A percentile compares a stretch with the other conserved stretches of the same genome.
Evolutionary conservation across 2,113 vertebrate genomes (phyloP).

Genomic region (Charadrius vociferus): DNA sequence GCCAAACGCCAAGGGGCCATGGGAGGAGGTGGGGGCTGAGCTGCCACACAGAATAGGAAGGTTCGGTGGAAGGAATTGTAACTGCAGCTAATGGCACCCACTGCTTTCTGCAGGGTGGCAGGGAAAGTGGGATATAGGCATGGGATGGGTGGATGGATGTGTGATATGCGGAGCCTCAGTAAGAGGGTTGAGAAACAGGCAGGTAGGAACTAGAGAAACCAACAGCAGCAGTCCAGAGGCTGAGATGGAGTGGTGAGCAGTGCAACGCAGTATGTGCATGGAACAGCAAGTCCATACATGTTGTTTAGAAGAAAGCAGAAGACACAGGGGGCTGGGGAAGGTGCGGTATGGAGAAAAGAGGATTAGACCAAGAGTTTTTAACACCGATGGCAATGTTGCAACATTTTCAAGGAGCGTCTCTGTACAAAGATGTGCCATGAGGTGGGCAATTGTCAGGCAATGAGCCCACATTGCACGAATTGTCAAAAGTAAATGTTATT

Average conservation of each 20-base stretch:
- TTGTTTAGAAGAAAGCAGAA: background rate
- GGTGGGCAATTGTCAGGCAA: background rate
- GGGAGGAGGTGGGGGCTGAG: background rate
- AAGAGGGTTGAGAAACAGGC: background rate
- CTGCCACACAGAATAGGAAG: background rate
- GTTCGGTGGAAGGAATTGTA: accelerated
- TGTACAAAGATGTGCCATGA: background rate
- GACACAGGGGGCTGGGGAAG: background rate
- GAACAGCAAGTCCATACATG: background rate
- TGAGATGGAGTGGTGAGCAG: background rate
- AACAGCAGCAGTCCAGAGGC: background rate
- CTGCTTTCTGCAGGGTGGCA: background rate
- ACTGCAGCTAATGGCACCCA: background rate
- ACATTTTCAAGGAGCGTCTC: background rate
- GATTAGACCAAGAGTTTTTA: background rate
- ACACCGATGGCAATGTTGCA: background rate
- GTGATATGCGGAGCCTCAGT: background rate
- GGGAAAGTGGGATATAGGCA: background rate
- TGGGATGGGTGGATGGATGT: background rate
- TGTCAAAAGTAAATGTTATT: background rate
- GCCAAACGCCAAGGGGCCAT: accelerated
- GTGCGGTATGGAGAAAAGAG: background rate
- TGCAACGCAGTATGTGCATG: accelerated
- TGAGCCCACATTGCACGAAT: background rate
- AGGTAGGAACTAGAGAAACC: background rate